Conservation (phyloP, 2,113 vertebrate species). For the Lophotis ruficrista region DNA sequence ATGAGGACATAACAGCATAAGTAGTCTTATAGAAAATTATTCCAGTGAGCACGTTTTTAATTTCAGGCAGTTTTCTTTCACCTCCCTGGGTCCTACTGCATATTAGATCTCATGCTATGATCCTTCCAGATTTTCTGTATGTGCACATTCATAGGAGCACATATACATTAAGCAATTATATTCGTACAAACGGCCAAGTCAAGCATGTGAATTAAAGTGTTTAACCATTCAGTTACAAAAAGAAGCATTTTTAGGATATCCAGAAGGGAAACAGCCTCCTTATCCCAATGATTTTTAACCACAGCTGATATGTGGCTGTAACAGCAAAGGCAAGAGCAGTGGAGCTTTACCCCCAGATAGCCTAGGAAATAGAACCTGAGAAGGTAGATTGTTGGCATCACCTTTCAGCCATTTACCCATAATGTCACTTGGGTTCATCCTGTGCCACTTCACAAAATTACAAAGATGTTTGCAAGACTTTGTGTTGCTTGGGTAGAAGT, state of each 20-base stretch:
- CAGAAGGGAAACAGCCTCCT: not conserved
- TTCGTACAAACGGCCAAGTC: not conserved
- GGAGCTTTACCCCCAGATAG: not conserved
- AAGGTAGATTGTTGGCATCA: not conserved
- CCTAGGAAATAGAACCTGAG: not conserved
- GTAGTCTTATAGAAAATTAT: not conserved
- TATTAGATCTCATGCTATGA: not conserved
- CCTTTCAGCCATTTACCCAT: not conserved
- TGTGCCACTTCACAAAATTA: not conserved
- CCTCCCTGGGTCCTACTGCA: not conserved
- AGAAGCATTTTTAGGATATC: not conserved
- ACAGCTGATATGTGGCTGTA: fast-evolving
- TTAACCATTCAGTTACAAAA: not conserved
- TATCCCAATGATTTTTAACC: not conserved
- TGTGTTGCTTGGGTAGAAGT: not conserved
- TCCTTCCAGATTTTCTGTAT: not conserved
- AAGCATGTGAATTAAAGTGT: not conserved
- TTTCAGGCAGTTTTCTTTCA: not conserved
- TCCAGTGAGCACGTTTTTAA: not conserved
- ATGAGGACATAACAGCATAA: not conserved
- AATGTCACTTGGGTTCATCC: not conserved
- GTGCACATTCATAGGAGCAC: not conserved
- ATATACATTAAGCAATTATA: not conserved
- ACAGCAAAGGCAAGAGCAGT: not conserved
- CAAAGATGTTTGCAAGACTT: not conserved